These are phyloP conservation scores for Chlorops oryzae DNA, from an alignment of 1,140 invertebrate species.

Conservation along the genomic window DNA sequence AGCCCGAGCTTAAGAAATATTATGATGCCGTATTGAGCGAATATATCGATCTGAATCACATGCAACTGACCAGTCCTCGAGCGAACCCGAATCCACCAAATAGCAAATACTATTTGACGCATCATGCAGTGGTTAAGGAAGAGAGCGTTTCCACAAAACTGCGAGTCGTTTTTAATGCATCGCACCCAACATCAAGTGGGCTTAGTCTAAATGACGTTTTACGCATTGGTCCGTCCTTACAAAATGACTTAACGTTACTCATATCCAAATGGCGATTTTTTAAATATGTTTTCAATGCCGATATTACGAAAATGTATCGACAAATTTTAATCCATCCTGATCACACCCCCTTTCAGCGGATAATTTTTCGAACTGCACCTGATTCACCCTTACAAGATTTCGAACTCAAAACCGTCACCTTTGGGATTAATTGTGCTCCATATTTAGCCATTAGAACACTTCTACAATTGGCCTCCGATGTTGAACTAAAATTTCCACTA, in stretches of 20 bases:
- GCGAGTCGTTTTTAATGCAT: conserved; percentile 32
- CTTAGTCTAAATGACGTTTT: conserved; percentile 38
- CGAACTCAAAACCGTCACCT: too few species aligned
- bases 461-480: too few species aligned
- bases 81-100: not conserved
- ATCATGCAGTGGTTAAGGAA: conserved; percentile 7
- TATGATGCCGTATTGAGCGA: conserved; percentile 10
- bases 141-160: conserved; percentile 23
- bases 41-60: conserved; percentile 7
- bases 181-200: conserved; percentile 18
- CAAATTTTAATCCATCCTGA: too few species aligned
- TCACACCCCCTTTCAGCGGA: too few species aligned
- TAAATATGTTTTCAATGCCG: conserved; percentile 26
- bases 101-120: conserved; percentile 13
- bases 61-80: conserved; percentile 9
- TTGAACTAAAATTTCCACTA: too few species aligned
- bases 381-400: too few species aligned
- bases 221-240: conserved; percentile 32
- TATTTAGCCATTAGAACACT: too few species aligned
- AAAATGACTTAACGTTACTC: conserved; percentile 34
- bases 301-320: conserved; percentile 42
- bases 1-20: not conserved
- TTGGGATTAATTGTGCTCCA: too few species aligned
- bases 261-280: conserved; percentile 36
- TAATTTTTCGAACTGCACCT: too few species aligned